phyloP scores from a whole-genome alignment of 2,113 vertebrate genomes.

The Campylorhamphus procurvoides region DNA sequence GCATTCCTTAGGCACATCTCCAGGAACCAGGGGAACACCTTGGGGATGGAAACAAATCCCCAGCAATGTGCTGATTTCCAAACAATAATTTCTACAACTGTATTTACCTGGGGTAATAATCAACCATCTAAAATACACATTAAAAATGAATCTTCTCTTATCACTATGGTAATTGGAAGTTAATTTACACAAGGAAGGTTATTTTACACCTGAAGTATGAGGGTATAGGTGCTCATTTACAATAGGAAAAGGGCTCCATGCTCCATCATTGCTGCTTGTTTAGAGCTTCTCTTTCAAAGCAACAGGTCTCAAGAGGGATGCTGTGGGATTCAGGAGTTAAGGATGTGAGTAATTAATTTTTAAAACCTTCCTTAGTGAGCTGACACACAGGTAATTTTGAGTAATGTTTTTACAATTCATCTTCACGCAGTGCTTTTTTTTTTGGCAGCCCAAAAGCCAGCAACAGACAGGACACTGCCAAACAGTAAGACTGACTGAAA shows the following conservation, averaged over 20 bases:
- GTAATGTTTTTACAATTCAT: accelerated
- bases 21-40: neutral
- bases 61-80: neutral
- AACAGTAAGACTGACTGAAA: neutral
- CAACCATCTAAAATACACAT: accelerated
- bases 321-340: neutral
- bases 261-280: neutral
- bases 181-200: neutral
- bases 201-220: neutral
- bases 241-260: neutral
- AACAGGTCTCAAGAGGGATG: neutral
- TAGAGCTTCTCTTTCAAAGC: neutral
- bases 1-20: neutral
- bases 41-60: neutral
- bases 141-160: neutral
- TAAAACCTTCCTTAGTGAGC: neutral
- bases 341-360: neutral
- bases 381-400: accelerated
- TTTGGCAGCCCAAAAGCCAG: neutral
- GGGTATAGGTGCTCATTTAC: neutral
- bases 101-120: neutral
- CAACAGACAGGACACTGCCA: neutral
- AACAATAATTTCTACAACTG: neutral
- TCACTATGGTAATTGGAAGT: accelerated
- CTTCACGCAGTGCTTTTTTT: neutral